Evolutionary conservation across 2,113 vertebrate genomes (phyloP).

Genomic region (Dromiciops gliroides): DNA sequence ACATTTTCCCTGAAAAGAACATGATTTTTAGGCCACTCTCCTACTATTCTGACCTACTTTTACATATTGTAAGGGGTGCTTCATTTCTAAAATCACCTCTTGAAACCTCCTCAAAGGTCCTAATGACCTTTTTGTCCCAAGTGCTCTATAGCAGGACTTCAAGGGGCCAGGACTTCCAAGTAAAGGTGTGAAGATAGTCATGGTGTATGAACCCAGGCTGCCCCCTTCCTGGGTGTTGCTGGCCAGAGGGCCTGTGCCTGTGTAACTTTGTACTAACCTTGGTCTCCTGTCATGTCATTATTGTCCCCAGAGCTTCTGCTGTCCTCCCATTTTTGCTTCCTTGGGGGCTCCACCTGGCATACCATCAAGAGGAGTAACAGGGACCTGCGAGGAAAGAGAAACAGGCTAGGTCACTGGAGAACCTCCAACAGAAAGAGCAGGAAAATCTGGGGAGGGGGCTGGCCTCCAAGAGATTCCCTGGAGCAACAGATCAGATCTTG

Average conservation of each 20-base stretch:
- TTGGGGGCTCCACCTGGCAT: background rate
- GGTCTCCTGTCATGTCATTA: background rate
- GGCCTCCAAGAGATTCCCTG: background rate
- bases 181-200: background rate
- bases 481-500: background rate
- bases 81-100: background rate
- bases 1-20: background rate
- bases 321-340: background rate
- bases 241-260: background rate
- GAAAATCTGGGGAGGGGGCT: background rate
- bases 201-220: background rate
- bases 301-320: background rate
- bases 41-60: background rate
- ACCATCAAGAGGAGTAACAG: background rate
- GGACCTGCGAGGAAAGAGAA: constrained; percentile 59
- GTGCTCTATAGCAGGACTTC: background rate
- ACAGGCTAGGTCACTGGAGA: constrained; percentile 44
- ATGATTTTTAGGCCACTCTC: background rate
- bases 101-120: background rate
- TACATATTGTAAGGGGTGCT: background rate
- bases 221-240: background rate
- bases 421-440: background rate
- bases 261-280: constrained; percentile 66
- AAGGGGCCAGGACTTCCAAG: background rate
- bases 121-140: background rate